Percentiles rank a stretch among this genome's conserved stretches.
phyloP scores from a whole-genome alignment of 2,888 invertebrate species.

The Nesidiocoris tenuis region DNA sequence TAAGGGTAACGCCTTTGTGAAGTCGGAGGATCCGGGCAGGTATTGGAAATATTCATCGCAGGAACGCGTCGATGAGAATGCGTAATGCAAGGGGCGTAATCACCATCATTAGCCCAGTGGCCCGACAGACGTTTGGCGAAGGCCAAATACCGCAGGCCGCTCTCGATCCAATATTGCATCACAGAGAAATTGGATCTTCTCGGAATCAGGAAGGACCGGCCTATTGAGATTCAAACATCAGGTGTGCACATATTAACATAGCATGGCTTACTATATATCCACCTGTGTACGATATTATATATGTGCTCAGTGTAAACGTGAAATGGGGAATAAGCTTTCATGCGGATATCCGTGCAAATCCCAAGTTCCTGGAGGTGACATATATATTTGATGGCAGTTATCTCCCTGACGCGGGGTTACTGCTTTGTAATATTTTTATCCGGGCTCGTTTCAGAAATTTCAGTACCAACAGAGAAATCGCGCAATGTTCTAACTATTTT shows the following conservation, averaged over 20 bases:
- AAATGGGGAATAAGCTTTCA: no score
- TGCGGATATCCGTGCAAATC: no score
- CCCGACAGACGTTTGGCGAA: not conserved
- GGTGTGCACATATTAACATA: not conserved
- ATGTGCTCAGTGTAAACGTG: no score
- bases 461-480: no score
- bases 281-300: no score
- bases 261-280: no score
- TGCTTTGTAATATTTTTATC: no score
- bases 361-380: no score
- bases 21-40: not conserved
- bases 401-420: no score
- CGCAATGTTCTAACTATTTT: no score
- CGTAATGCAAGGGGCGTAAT: slow-evolving; percentile 9
- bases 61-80: slow-evolving; percentile 8
- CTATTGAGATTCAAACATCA: not conserved
- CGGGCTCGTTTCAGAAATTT: no score
- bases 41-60: not conserved
- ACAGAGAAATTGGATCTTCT: not conserved
- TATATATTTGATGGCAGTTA: no score
- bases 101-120: not conserved
- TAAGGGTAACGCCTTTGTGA: not conserved
- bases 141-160: not conserved
- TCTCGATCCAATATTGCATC: not conserved
- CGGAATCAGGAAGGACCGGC: not conserved